Percentiles rank a stretch among this genome's conserved stretches.
Conservation (phyloP, 1,140 invertebrate genomes). For the Diorhabda sublineata region DNA sequence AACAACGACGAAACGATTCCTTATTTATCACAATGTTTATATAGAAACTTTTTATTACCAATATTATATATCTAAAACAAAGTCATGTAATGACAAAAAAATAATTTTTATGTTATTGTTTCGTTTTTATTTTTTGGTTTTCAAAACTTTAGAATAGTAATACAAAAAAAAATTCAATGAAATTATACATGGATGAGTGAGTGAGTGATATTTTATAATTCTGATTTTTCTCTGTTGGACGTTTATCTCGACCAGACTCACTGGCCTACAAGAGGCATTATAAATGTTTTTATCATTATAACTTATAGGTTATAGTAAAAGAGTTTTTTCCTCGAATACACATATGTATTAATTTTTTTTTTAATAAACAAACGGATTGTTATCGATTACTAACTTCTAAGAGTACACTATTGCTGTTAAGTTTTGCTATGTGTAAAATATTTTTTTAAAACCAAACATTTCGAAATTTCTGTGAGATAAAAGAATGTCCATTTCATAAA, state of each 20-base stretch:
- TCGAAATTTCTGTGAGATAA: too few species aligned
- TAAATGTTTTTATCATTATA: too few species aligned
- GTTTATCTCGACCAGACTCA: conserved; percentile 7
- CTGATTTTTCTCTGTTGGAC: conserved; percentile 28
- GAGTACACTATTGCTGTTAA: too few species aligned
- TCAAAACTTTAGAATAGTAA: conserved; percentile 29
- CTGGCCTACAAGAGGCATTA: background rate
- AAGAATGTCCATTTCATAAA: too few species aligned
- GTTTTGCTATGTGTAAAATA: too few species aligned
- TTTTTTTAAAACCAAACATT: too few species aligned
- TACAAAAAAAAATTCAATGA: conserved; percentile 15
- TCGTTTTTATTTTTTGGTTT: conserved; percentile 25
- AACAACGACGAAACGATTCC: conserved; percentile 42
- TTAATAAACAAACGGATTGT: too few species aligned
- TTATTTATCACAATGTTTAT: conserved; percentile 45
- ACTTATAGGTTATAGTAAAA: too few species aligned
- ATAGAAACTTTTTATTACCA: conserved; percentile 46
- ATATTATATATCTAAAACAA: conserved; percentile 35
- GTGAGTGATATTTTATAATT: conserved; percentile 26
- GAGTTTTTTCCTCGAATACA: too few species aligned
- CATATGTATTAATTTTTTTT: too few species aligned
- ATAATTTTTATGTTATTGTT: conserved; percentile 40
- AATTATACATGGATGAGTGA: conserved; percentile 29
- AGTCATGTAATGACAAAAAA: conserved; percentile 45
- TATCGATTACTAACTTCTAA: too few species aligned